These are phyloP conservation scores for Leptocoma aspasia DNA, from an alignment of 2,113 vertebrate species.

Conservation along the genomic window DNA sequence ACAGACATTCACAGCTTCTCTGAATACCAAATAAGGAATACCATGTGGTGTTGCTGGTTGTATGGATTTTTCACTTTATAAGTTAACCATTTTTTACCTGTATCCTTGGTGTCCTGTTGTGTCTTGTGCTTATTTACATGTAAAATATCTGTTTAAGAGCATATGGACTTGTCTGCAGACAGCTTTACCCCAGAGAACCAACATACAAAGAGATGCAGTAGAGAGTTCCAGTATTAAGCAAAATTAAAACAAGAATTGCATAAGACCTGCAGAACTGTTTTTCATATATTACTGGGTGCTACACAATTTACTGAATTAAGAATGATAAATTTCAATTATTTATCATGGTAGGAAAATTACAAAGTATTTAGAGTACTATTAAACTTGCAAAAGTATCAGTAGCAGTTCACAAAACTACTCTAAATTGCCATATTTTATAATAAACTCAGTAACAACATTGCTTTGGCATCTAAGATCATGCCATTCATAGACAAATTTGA, in stretches of 20 bases:
- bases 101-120: background rate
- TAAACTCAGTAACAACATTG: background rate
- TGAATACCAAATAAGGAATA: background rate
- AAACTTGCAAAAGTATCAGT: background rate
- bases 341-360: background rate
- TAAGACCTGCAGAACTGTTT: background rate
- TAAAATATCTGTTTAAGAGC: background rate
- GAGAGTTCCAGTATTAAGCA: background rate
- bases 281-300: background rate
- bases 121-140: background rate
- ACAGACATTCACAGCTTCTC: background rate
- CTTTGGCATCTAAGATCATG: background rate
- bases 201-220: accelerated
- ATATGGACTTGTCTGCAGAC: background rate
- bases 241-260: background rate
- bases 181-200: background rate
- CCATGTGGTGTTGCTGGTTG: background rate
- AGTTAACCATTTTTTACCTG: background rate
- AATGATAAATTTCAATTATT: background rate
- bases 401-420: background rate
- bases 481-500: background rate
- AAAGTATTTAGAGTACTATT: background rate
- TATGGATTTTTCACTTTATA: background rate
- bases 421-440: background rate
- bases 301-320: background rate